These are phyloP conservation scores for Oncorhynchus tshawytscha DNA, from an alignment of 2,113 vertebrate genomes.

Conservation along the genomic window DNA sequence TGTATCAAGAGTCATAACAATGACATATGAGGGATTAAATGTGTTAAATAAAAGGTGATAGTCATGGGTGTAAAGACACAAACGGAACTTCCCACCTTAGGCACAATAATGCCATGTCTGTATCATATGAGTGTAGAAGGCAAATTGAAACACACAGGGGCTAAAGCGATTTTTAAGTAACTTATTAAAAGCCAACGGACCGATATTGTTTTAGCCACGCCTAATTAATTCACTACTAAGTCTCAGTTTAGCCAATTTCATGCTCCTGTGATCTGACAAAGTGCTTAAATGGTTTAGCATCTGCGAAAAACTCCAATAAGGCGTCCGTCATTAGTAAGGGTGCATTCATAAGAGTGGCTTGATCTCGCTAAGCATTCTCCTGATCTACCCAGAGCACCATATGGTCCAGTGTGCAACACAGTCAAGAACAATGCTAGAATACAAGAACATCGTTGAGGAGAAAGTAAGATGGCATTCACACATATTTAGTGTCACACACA, in stretches of 20 bases:
- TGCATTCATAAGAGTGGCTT: conserved; percentile 10
- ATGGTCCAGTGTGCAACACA: neutral
- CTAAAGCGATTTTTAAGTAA: conserved; percentile 47
- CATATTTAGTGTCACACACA: neutral
- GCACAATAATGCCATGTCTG: conserved; percentile 20
- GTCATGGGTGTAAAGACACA: neutral
- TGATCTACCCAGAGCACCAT: conserved; percentile 26
- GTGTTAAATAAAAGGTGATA: neutral
- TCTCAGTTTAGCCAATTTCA: conserved; percentile 67
- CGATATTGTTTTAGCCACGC: conserved; percentile 57
- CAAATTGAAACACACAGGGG: conserved; percentile 16
- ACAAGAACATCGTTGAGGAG: neutral
- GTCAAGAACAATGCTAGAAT: neutral
- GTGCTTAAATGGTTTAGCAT: conserved; percentile 56
- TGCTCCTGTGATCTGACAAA: conserved; percentile 61
- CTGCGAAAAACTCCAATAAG: conserved; percentile 44
- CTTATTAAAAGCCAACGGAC: conserved; percentile 51
- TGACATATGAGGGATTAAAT: neutral
- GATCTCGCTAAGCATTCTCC: conserved; percentile 7
- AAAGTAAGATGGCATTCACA: neutral
- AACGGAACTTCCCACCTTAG: neutral
- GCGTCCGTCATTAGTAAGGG: conserved; percentile 39
- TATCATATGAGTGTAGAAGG: conserved; percentile 2
- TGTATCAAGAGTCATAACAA: neutral
- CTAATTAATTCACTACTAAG: conserved; percentile 60